phyloP scores from a whole-genome alignment of 2,113 vertebrate genomes.

The Brachirus orientalis region DNA sequence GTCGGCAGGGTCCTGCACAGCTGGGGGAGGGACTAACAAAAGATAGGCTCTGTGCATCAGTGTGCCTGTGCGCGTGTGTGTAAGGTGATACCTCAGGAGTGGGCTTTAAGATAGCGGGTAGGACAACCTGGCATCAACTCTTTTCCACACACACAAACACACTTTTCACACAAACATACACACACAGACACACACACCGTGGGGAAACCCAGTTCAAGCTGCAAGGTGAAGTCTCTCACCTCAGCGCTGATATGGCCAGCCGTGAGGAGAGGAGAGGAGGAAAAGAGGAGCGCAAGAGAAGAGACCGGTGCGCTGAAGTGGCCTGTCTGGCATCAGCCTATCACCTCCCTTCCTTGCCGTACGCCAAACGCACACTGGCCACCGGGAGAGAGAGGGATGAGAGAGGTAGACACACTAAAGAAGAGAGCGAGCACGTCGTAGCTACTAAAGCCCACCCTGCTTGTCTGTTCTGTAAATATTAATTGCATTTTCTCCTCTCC shows the following conservation, averaged over 20 bases:
- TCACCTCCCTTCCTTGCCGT: constrained; percentile 73
- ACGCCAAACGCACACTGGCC: constrained; percentile 70
- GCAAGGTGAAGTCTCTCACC: constrained; percentile 70
- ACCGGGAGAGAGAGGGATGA: constrained; percentile 61
- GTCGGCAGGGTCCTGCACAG: constrained; percentile 66
- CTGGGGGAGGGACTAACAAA: constrained; percentile 72
- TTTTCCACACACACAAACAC: constrained; percentile 34
- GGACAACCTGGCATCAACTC: constrained; percentile 38
- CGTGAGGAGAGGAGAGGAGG: constrained; percentile 55
- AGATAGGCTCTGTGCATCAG: constrained; percentile 56
- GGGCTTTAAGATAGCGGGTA: constrained; percentile 59
- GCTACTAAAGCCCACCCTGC: constrained; percentile 85
- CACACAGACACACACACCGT: constrained; percentile 23
- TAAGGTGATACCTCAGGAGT: constrained; percentile 64
- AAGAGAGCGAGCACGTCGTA: constrained; percentile 61
- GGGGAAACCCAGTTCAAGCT: constrained; percentile 42
- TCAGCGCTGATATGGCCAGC: constrained; percentile 72
- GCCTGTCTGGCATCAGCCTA: constrained; percentile 80
- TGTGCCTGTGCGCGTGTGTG: constrained; percentile 45
- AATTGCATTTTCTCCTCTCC: constrained; percentile 89
- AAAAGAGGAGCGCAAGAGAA: constrained; percentile 58
- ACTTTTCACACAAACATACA: constrained; percentile 21
- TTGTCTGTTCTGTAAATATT: constrained; percentile 99
- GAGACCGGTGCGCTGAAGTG: constrained; percentile 76
- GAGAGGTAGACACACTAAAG: constrained; percentile 44